Conservation (phyloP, 2,113 vertebrate species). For the Shinisaurus crocodilurus region DNA sequence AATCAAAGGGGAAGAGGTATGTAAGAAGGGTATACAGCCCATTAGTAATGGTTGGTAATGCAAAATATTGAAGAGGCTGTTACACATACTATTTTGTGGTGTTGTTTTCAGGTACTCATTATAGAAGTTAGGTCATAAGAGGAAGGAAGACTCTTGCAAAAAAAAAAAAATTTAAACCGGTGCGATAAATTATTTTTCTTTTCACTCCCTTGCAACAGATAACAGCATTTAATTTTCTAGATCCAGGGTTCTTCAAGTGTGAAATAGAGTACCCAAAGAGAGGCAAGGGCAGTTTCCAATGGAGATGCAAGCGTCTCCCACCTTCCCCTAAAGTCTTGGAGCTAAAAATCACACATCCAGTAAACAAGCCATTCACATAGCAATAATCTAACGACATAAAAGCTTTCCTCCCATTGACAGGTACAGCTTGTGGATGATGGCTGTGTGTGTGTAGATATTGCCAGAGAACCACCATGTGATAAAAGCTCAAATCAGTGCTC, state of each 20-base stretch:
- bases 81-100: not conserved
- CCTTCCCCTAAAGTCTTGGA: not conserved
- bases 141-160: not conserved
- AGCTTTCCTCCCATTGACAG: not conserved
- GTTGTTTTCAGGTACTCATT: not conserved
- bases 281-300: not conserved
- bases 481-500: not conserved
- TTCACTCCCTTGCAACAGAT: not conserved
- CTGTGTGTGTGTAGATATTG: not conserved
- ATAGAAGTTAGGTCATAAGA: not conserved
- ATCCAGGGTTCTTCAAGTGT: not conserved
- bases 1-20: constrained; percentile 23
- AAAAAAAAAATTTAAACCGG: not conserved
- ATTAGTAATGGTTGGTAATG: constrained; percentile 58
- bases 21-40: constrained; percentile 36
- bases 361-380: not conserved
- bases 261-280: not conserved
- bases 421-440: not conserved
- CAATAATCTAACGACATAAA: not conserved
- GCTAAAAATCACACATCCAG: not conserved
- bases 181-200: not conserved
- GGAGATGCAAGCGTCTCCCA: not conserved
- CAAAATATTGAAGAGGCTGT: constrained; percentile 30
- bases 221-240: not conserved
- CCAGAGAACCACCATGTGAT: not conserved